These are phyloP conservation scores for Molorchus minor DNA, from an alignment of 2,888 invertebrate genomes.

Conservation along the genomic window DNA sequence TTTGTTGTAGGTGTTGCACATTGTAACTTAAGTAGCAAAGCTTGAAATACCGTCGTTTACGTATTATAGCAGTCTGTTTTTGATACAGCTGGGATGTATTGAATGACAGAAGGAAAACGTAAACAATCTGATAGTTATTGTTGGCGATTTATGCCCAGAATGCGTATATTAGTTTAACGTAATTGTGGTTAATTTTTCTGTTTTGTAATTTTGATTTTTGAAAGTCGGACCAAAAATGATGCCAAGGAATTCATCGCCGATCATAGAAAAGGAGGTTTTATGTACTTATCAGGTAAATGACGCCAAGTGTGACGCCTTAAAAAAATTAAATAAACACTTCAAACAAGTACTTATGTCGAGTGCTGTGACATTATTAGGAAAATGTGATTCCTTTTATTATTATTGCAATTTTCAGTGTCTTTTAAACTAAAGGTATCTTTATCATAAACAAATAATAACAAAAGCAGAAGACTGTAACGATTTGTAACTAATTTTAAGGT, in stretches of 20 bases:
- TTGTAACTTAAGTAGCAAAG: slow-evolving; percentile 17
- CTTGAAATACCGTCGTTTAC: background rate
- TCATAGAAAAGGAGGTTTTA: slow-evolving; percentile 73
- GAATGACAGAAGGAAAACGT: slow-evolving; percentile 28
- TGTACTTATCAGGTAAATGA: slow-evolving; percentile 73
- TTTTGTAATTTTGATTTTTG: slow-evolving; percentile 11
- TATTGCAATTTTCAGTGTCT: too few relatives aligned
- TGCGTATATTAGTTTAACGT: slow-evolving; percentile 15
- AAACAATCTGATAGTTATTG: slow-evolving; percentile 3
- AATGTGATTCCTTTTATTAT: too few relatives aligned
- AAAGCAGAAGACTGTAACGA: too few relatives aligned
- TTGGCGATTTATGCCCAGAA: slow-evolving; percentile 10
- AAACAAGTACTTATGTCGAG: background rate
- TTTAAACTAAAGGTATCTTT: too few relatives aligned
- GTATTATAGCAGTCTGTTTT: slow-evolving; percentile 11
- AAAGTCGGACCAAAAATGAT: slow-evolving; percentile 55
- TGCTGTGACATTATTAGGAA: too few relatives aligned
- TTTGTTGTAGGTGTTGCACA: slow-evolving; percentile 39
- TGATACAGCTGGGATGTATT: slow-evolving; percentile 31
- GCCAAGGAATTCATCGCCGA: slow-evolving; percentile 72
- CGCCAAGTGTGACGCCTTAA: slow-evolving; percentile 4
- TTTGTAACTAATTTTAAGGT: too few relatives aligned
- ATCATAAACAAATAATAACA: too few relatives aligned
- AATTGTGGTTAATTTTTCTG: slow-evolving; percentile 9
- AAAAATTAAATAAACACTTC: slow-evolving; percentile 3